Evolutionary conservation across 1,140 invertebrate species (phyloP).

Genomic region (Halotydeus destructor): DNA sequence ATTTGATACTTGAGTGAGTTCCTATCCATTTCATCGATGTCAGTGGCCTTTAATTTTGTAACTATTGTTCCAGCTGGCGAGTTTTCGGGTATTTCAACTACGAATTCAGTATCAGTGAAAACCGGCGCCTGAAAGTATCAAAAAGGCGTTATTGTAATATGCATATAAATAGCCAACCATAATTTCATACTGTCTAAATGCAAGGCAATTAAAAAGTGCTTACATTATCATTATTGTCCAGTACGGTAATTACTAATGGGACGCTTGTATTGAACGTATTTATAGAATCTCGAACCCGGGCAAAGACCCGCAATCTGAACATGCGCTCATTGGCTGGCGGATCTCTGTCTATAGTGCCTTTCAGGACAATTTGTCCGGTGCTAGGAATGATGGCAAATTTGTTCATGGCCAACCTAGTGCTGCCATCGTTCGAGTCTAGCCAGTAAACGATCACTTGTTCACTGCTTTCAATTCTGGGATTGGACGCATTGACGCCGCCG

Average conservation of each 20-base stretch:
- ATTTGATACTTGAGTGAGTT: slow-evolving; percentile 4
- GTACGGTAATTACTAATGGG: slow-evolving; percentile 22
- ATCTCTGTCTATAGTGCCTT: slow-evolving; percentile 20
- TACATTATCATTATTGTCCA: slow-evolving; percentile 30
- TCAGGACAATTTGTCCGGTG: slow-evolving; percentile 24
- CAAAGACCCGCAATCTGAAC: slow-evolving; percentile 18
- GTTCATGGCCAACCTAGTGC: too few species aligned
- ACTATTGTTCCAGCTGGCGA: slow-evolving; percentile 19
- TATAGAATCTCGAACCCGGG: slow-evolving; percentile 19
- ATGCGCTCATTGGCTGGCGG: slow-evolving; percentile 18
- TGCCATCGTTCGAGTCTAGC: slow-evolving; percentile 11
- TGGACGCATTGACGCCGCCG: slow-evolving; percentile 19
- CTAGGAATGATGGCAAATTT: slow-evolving; percentile 25
- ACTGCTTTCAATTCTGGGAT: slow-evolving; percentile 11
- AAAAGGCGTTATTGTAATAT: too few species aligned
- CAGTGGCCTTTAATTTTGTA: slow-evolving; percentile 16
- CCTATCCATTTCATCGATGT: slow-evolving; percentile 19
- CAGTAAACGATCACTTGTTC: slow-evolving; percentile 20
- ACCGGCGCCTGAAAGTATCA: too few species aligned
- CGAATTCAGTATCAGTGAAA: slow-evolving; percentile 34
- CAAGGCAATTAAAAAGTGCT: too few species aligned
- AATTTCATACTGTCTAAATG: too few species aligned
- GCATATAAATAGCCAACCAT: too few species aligned
- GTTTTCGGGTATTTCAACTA: slow-evolving; percentile 20
- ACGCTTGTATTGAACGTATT: slow-evolving; percentile 22